A percentile compares a stretch with the other conserved stretches of the same genome.
Conservation (phyloP, 2,113 vertebrate genomes). For the Beaufortia kweichowensis region DNA sequence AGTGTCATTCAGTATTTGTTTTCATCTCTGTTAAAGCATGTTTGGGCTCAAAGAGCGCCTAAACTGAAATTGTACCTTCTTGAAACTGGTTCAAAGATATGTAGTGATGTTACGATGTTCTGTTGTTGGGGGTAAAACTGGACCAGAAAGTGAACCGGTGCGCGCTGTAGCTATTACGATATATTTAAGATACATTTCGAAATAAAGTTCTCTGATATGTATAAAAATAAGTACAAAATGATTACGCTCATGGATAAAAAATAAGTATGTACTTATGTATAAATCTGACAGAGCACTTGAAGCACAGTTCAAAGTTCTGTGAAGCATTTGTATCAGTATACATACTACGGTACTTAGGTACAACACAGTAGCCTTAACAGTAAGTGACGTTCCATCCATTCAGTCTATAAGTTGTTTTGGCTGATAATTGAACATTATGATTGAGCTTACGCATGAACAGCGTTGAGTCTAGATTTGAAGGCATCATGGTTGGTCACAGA, state of each 20-base stretch:
- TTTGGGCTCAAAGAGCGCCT: constrained; percentile 37
- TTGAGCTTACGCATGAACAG: constrained; percentile 61
- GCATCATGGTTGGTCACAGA: constrained; percentile 69
- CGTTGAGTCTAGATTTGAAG: constrained; percentile 38
- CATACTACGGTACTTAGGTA: constrained; percentile 48
- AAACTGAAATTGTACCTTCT: constrained; percentile 35
- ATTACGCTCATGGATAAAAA: constrained; percentile 73
- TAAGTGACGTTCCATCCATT: constrained; percentile 22
- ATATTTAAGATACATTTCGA: constrained; percentile 62
- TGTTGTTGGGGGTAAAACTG: constrained; percentile 42
- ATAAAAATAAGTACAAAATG: constrained; percentile 80
- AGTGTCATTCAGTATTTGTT: constrained; percentile 37
- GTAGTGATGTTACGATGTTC: constrained; percentile 24
- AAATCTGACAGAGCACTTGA: constrained; percentile 62
- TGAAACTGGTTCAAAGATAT: constrained; percentile 26
- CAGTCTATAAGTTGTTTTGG: constrained; percentile 41
- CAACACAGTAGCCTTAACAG: constrained; percentile 28
- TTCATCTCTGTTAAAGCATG: constrained; percentile 43
- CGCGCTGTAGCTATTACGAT: constrained; percentile 52
- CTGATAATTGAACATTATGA: constrained; percentile 62
- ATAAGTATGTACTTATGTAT: constrained; percentile 71
- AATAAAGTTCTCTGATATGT: constrained; percentile 66
- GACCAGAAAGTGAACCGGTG: constrained; percentile 47
- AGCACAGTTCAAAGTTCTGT: constrained; percentile 51
- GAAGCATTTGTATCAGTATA: constrained; percentile 53